These are phyloP conservation scores for Axis porcinus DNA, from an alignment of 2,113 vertebrate genomes.

Conservation along the genomic window DNA sequence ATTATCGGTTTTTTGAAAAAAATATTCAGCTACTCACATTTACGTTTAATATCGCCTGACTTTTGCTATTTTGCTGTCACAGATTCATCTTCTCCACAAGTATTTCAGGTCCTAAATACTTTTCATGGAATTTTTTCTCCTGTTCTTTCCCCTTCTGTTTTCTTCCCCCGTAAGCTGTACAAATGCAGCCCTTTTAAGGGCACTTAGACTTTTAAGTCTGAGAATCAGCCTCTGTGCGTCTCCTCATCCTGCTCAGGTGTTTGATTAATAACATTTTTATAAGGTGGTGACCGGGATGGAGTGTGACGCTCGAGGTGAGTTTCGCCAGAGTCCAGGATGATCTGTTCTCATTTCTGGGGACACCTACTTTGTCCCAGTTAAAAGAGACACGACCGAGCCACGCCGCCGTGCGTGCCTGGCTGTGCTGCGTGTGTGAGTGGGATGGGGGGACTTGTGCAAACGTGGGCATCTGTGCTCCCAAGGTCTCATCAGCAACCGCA, in stretches of 20 bases:
- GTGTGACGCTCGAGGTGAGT: slow-evolving; percentile 49
- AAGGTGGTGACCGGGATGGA: slow-evolving; percentile 59
- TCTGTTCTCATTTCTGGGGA: slow-evolving; percentile 61
- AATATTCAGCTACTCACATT: neutral
- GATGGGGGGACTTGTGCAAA: too few species aligned
- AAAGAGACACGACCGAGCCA: neutral
- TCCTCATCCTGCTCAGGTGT: slow-evolving; percentile 71
- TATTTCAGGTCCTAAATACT: slow-evolving; percentile 13
- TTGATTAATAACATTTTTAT: slow-evolving; percentile 73
- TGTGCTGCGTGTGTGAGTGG: neutral
- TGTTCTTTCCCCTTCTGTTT: slow-evolving; percentile 7
- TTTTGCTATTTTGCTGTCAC: neutral
- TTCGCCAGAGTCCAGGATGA: slow-evolving; percentile 61
- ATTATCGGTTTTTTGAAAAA: neutral
- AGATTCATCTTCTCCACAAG: neutral
- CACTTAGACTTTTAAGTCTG: slow-evolving; percentile 50
- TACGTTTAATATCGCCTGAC: neutral
- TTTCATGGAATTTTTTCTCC: slow-evolving; percentile 28
- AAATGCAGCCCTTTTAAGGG: slow-evolving; percentile 62
- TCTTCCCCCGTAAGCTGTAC: slow-evolving; percentile 25
- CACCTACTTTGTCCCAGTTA: slow-evolving; percentile 17
- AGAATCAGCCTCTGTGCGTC: slow-evolving; percentile 53
- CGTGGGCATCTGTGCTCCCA: neutral
- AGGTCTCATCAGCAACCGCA: neutral
- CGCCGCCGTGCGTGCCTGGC: neutral